Evolutionary conservation across 2,888 invertebrate genomes (phyloP), one percentile per base, ranked within the genome.

Genomic region (Liodrosophila aerea): DNA sequence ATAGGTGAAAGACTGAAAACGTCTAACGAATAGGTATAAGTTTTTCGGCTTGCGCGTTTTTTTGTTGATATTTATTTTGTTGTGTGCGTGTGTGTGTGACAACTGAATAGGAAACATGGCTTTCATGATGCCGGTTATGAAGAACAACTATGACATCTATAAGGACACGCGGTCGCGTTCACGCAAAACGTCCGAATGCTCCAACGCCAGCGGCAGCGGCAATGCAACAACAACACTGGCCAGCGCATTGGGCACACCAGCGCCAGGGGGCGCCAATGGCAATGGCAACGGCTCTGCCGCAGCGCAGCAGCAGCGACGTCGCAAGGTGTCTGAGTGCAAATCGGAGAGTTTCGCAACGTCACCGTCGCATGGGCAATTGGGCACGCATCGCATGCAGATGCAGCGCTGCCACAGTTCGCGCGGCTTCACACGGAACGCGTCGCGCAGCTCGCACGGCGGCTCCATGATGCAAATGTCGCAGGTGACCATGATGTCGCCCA

Each of bases 101-200:
- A 45, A 33, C 15, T 50, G 30, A 16, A 49, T 27, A 39, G 18
- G 54, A 9, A 61, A 74, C 68, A 97, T 97, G 97, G 97, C 97
- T 92, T 97, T 97, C 91, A 96, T 96, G 96, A 96, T 97, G 95
- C 97, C 96, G 59, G 96, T 97, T 73, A 93, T 97, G 91, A 96
- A 96, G 92, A 97, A 96, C 92, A 96, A 97, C 90, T 97, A 95
- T 93, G 95, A 97, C 90, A 96, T 97, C 87, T 97, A 97, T 92
- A 95, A 96, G 91, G 94, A 95, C 72, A 82, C 87, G 89, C 93
- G 96, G 45, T 93, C 93, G 53, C 92, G 96, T 46, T 93, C 93
- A 57, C 92, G 96, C 76, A 93, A 94, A 72, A 92, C 93, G 37
- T 95, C 95, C 7, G 96, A 96, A 90, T 93, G 93, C 80, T 93